Evolutionary conservation across 2,888 invertebrate species (phyloP), one percentile per base, ranked within the genome.

Genomic region (Aspidapion aeneum): DNA sequence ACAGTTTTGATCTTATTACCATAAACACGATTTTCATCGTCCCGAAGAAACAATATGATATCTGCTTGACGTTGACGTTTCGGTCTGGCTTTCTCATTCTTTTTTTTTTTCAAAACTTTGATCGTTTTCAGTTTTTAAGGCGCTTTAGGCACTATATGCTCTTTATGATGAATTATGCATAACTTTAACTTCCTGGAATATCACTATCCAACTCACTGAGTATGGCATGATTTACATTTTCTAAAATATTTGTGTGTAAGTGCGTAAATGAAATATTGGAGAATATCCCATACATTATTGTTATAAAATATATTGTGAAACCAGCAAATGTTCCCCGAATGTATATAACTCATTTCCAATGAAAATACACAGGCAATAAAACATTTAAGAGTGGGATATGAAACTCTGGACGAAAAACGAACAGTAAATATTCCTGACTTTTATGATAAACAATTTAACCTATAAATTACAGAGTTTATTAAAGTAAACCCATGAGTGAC

Each of bases 361-460:
- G 35, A 35, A 35, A 35, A 35, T 35, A 35, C 35, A 35, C 35
- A 35, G 35, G n/a, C n/a, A n/a, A n/a, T 35, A 35, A 35, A 35
- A 35, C 3, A 35, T 35, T 7, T 7, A 35, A 35, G 35, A 12
- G 35, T 35, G 3, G 5, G 3, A 9, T 5, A 9, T 17, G 52
- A n/a, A 52, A 18, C 3, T 52, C 52, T 17, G 7, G 52, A 18
- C 7, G 19, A 52, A 57, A 62, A 64, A 66, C 49, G 21, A 59
- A 64, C 49, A 58, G 67, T 72, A 72, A 72, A 72, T 73, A 70
- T 69, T 57, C 58, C 59, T 63, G 72, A 72, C 72, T 61, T 70
- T 72, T 67, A 73, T 72, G 68, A 69, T 68, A 72, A 73, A 72
- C 71, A 70, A 68, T 70, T 67, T 62, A 60, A 60, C 63, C 65